Conservation (phyloP, 2,888 invertebrate genomes). For the Bimastos eiseni region DNA sequence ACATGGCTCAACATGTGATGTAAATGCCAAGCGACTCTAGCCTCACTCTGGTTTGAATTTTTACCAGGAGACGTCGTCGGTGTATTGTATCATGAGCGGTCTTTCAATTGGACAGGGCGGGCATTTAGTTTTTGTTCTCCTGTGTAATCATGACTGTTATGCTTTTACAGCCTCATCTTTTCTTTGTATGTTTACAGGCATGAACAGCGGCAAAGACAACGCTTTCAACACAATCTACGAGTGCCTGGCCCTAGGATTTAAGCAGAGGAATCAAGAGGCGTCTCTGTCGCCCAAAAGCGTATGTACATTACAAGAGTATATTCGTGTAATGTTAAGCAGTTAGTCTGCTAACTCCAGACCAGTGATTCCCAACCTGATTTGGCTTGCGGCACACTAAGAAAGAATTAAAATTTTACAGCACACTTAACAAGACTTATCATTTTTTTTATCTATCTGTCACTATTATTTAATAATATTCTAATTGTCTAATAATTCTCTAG, state of each 20-base stretch:
- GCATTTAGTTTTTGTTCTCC: background rate
- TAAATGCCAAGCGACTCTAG: background rate
- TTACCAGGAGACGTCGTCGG: background rate
- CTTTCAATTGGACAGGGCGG: too few relatives aligned
- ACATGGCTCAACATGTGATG: background rate
- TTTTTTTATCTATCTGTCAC: too few relatives aligned
- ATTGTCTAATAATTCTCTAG: too few relatives aligned
- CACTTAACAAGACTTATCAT: too few relatives aligned
- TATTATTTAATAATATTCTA: too few relatives aligned
- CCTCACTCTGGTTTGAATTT: background rate
- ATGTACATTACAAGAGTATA: background rate
- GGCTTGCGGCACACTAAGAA: too few relatives aligned
- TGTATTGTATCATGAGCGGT: background rate
- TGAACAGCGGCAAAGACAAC: constrained; percentile 1
- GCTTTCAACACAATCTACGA: constrained; percentile 20
- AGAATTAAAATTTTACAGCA: too few relatives aligned
- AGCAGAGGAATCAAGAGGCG: background rate
- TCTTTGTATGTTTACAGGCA: background rate
- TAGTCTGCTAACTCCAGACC: background rate
- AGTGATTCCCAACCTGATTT: too few relatives aligned
- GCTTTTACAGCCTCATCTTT: background rate
- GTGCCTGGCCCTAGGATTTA: constrained; percentile 20
- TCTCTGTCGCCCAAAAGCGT: constrained; percentile 7
- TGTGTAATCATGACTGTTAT: background rate
- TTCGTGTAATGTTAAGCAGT: background rate